Percentiles rank a stretch among this genome's conserved stretches.
Evolutionary conservation across 2,797 vertebrate genomes (phyloP).

Genomic region (Macropus fuliginosus): DNA sequence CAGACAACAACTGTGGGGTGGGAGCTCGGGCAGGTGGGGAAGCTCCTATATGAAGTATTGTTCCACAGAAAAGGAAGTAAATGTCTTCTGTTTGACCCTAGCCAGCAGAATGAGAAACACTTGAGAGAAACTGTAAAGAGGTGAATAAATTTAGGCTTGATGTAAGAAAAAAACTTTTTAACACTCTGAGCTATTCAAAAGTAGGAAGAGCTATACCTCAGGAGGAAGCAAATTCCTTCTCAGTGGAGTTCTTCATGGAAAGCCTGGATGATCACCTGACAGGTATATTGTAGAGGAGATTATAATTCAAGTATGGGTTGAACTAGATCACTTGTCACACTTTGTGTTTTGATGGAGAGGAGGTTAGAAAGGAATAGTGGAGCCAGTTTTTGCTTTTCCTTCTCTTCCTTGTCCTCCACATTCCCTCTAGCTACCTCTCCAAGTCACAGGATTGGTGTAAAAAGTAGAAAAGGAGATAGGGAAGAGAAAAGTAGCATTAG

Average conservation of each 20-base stretch:
- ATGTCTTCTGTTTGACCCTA: neutral
- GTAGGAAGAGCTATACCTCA: neutral
- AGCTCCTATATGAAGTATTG: neutral
- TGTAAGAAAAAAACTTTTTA: neutral
- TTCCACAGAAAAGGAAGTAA: neutral
- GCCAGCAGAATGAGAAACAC: neutral
- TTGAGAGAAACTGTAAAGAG: neutral
- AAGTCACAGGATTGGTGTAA: neutral
- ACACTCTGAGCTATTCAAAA: neutral
- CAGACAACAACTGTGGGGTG: neutral
- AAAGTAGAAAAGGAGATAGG: neutral
- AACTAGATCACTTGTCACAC: neutral
- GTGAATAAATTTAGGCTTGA: neutral
- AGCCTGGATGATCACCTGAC: neutral
- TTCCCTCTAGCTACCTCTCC: neutral
- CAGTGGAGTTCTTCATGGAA: neutral
- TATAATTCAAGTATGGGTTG: neutral
- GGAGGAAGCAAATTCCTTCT: neutral
- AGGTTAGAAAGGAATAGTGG: neutral
- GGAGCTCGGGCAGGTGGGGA: neutral
- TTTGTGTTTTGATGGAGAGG: neutral
- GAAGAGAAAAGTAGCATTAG: neutral
- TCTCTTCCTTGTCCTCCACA: neutral
- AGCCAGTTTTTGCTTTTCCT: fast-evolving
- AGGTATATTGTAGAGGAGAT: neutral